Evolutionary conservation across 2,797 vertebrate species (phyloP), one percentile per base, ranked within the genome.

Genomic region (Salmo trutta): DNA sequence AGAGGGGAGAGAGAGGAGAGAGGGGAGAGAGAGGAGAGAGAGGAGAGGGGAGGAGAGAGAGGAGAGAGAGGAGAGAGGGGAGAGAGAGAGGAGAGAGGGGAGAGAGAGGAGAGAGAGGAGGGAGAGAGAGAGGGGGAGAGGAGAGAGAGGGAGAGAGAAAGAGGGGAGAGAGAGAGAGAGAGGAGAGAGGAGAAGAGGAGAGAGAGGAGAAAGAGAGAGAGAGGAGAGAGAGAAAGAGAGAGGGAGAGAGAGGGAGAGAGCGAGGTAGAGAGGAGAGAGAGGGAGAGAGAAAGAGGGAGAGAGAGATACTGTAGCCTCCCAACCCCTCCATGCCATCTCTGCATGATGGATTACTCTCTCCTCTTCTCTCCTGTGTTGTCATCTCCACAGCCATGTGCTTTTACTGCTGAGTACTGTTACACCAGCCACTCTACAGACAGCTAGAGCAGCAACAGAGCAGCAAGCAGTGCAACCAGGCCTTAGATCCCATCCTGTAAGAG

Each of bases 341-440:
- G 71, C 65, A 83, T 90, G 87, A 88, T 84, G 80, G 79, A 88
- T 87, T 81, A 81, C 84, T 64, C 65, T 81, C 74, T 76, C 47
- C 66, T 79, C 77, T 75, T 72, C 70, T 84, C 52, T 74, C 24
- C 74, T 64, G 69, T 16, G 53, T 72, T 78, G 79, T 85, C 83
- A 81, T 85, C 79, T 78, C 77, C 81, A 81, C 77, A 75, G 75
- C 41, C 65, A 17, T 81, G 64, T 70, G 83, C 84, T 84, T 84
- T 85, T 84, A 85, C 71, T 36, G 33, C 36, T 41, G 68, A 4
- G 68, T 12, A 19, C 36, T 36, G 31, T 69, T 69, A 69, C 14
- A 17, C 7, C 19, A 67, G 19, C 27, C 65, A 8, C 12, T 36
- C 31, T 29, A 36, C 15, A 17, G 5, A 17, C 6, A 59, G 19